A percentile compares a stretch with the other conserved stretches of the same genome.
phyloP scores from a whole-genome alignment of 2,888 invertebrate species.

The Athalia cordata region DNA sequence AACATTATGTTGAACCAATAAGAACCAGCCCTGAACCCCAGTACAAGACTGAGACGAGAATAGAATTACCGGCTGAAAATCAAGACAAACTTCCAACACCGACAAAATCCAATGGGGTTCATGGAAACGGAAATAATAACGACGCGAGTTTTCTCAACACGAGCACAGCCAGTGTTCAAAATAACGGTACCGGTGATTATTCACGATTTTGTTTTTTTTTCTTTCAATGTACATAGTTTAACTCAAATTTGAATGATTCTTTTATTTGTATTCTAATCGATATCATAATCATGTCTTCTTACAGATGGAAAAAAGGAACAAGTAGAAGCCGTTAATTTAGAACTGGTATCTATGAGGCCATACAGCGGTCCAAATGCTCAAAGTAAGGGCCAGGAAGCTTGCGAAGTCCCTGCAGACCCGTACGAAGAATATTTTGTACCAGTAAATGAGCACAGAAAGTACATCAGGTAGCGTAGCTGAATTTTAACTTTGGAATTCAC shows the following conservation, averaged over 20 bases:
- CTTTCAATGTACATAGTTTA: background rate
- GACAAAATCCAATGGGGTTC: constrained; percentile 66
- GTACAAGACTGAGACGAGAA: constrained; percentile 67
- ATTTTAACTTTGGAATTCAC: constrained; percentile 13
- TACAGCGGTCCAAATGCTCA: constrained; percentile 76
- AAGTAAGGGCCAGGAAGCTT: constrained; percentile 71
- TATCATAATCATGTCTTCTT: constrained; percentile 44
- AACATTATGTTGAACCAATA: constrained; percentile 67
- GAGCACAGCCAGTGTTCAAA: constrained; percentile 66
- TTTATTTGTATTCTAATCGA: background rate
- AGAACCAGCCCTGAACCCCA: constrained; percentile 62
- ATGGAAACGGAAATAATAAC: constrained; percentile 70
- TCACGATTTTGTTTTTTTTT: background rate
- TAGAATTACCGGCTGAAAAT: constrained; percentile 66
- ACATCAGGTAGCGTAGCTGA: constrained; percentile 81
- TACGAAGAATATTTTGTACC: constrained; percentile 91
- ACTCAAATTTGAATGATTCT: background rate
- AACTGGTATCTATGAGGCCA: constrained; percentile 85
- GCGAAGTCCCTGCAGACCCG: constrained; percentile 78
- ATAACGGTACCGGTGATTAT: constrained; percentile 53
- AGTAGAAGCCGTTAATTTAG: constrained; percentile 86
- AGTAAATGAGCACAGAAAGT: constrained; percentile 89
- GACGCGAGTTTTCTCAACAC: constrained; percentile 71
- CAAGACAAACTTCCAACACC: constrained; percentile 60
- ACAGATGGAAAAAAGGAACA: constrained; percentile 69